Evolutionary conservation across 2,797 vertebrate species (phyloP).

Genomic region (Carduelis carduelis): DNA sequence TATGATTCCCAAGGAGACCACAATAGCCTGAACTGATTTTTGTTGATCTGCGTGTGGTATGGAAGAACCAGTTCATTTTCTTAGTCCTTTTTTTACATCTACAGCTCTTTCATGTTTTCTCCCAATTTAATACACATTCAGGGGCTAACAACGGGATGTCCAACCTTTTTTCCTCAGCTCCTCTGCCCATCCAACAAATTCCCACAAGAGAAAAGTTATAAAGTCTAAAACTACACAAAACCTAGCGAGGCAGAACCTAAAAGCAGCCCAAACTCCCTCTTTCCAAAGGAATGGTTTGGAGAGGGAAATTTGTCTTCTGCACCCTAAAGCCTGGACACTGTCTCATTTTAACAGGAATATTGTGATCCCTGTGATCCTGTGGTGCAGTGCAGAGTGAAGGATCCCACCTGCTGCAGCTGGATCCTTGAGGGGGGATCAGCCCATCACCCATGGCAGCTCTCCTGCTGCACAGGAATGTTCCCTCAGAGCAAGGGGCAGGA

Average conservation of each 20-base stretch:
- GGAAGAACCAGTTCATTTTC: neutral
- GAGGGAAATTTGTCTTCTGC: neutral
- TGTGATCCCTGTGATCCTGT: fast-evolving
- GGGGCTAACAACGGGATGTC: fast-evolving
- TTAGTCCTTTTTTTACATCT: neutral
- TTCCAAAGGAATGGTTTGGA: neutral
- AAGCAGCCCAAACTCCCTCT: neutral
- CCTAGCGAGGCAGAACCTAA: fast-evolving
- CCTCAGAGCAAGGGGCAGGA: neutral
- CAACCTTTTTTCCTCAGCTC: neutral
- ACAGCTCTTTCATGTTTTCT: neutral
- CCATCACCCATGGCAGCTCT: neutral
- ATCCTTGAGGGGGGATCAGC: neutral
- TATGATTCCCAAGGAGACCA: neutral
- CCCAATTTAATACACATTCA: neutral
- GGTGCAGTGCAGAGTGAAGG: neutral
- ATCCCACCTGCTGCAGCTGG: fast-evolving
- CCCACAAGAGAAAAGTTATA: neutral
- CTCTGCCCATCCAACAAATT: neutral
- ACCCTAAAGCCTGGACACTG: fast-evolving
- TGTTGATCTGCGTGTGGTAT: neutral
- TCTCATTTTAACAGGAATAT: neutral
- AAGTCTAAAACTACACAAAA: neutral
- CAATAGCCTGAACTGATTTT: neutral
- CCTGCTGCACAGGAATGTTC: neutral